Evolutionary conservation across 2,888 invertebrate genomes (phyloP), one percentile per base, ranked within the genome.

Genomic region (Pterostichus niger): DNA sequence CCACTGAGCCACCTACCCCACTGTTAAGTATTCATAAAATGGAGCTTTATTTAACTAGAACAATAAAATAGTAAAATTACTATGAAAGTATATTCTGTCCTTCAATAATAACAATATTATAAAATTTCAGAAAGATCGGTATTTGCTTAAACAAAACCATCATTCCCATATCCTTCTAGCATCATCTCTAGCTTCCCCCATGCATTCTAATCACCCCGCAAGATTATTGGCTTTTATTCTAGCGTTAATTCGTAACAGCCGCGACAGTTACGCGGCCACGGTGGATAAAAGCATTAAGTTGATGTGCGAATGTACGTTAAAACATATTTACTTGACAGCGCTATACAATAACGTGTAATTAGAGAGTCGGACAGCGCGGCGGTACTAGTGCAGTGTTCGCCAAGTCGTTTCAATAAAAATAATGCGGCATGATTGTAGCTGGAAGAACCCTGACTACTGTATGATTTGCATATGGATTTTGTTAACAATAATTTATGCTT

Each of bases 241-340:
- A 15, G 15, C 85, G 83, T 84, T 85, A 86, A 85, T 86, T 85
- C 85, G 86, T 86, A 86, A 85, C 86, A 85, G 86, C 85, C 86
- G 85, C 86, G 86, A 59, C 31, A 1, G 59, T 59, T 10, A 10
- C 31, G 64, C 35, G 64, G 7, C 64, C 49, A 49, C 49, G 49
- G 85, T 84, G 86, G 85, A 86, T 86, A 86, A 86, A 86, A 84
- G 85, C 86, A 86, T 86, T 86, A 86, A 86, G 84, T 86, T 86
- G 86, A 86, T 86, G 85, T 85, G 84, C 33, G 64, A n/a, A 64
- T 33, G 35, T 78, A 85, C 85, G 85, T 86, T 87, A 87, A 86
- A 86, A 52, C 52, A 80, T 80, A 80, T 71, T 71, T 71, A 71
- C 13, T 54, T 68, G 80, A 80, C 80, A 71, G 68, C 68, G 33